phyloP scores from a whole-genome alignment of 2,888 invertebrate genomes.

The Polydrusus tereticollis region DNA sequence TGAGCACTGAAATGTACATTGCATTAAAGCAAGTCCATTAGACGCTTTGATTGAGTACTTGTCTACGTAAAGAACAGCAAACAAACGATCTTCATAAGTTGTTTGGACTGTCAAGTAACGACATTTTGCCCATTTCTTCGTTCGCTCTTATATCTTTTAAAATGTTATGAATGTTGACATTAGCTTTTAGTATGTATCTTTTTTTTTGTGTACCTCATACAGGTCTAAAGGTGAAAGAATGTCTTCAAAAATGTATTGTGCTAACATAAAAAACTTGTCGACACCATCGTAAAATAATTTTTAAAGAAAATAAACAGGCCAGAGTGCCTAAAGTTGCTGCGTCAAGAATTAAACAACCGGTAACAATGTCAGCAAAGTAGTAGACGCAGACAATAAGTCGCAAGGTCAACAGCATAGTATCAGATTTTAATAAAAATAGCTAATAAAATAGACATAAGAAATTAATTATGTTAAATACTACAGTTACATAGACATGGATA shows the following conservation, averaged over 20 bases:
- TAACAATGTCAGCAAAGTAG: conserved; percentile 12
- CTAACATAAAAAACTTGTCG: conserved; percentile 16
- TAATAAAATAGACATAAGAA: neutral
- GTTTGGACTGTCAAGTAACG: neutral
- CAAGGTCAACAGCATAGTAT: conserved; percentile 3
- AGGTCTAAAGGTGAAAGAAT: conserved; percentile 16
- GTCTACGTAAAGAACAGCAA: neutral
- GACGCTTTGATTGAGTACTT: neutral
- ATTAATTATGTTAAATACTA: no score
- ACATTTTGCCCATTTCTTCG: conserved; percentile 1
- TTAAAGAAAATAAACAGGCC: conserved; percentile 14
- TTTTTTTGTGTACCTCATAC: conserved; percentile 2
- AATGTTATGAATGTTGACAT: neutral
- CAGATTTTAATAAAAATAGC: neutral
- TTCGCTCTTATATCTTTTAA: neutral
- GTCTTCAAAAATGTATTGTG: conserved; percentile 1
- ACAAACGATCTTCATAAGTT: neutral
- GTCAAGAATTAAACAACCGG: conserved; percentile 20
- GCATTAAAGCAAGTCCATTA: neutral
- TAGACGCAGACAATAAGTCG: conserved; percentile 8
- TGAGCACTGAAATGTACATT: no score
- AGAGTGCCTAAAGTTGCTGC: conserved; percentile 5
- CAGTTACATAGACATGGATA: no score
- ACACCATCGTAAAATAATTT: conserved; percentile 1
- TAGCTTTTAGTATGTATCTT: conserved; percentile 10